phyloP scores from a whole-genome alignment of 2,113 vertebrate genomes.

The Seriola aureovittata region DNA sequence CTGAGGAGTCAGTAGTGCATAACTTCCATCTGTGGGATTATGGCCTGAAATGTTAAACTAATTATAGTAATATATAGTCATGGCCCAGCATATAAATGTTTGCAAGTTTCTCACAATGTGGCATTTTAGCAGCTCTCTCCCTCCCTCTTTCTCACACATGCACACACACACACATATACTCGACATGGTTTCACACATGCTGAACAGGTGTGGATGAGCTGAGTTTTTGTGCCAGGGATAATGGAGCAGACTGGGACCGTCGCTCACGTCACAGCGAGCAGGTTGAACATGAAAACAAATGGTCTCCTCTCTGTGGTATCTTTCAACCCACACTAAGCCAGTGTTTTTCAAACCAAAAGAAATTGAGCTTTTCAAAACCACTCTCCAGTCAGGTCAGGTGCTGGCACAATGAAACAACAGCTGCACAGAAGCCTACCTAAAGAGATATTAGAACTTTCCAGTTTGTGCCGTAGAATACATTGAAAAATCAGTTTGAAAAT shows the following conservation, averaged over 20 bases:
- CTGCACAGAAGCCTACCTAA: background rate
- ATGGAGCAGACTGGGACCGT: background rate
- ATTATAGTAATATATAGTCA: slow-evolving; percentile 24
- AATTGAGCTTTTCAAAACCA: background rate
- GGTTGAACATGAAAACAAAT: background rate
- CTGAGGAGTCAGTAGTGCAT: slow-evolving; percentile 51
- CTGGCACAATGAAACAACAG: background rate
- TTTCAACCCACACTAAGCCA: background rate
- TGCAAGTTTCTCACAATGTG: slow-evolving; percentile 1
- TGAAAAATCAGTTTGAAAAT: background rate
- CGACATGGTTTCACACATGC: background rate
- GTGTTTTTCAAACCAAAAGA: slow-evolving; percentile 1
- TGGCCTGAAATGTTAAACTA: slow-evolving; percentile 43
- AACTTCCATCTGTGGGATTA: slow-evolving; percentile 47
- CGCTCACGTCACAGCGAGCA: background rate
- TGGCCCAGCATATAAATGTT: slow-evolving; percentile 20
- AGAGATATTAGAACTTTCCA: too few species aligned
- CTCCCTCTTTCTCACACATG: background rate
- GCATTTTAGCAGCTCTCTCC: slow-evolving; percentile 6
- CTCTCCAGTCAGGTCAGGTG: background rate
- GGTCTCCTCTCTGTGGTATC: background rate
- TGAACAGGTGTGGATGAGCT: slow-evolving; percentile 13
- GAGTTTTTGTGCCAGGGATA: background rate
- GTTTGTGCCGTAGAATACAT: background rate
- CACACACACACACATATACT: background rate